These are phyloP conservation scores for Neria commutata DNA, from an alignment of 2,888 invertebrate genomes.

Conservation along the genomic window DNA sequence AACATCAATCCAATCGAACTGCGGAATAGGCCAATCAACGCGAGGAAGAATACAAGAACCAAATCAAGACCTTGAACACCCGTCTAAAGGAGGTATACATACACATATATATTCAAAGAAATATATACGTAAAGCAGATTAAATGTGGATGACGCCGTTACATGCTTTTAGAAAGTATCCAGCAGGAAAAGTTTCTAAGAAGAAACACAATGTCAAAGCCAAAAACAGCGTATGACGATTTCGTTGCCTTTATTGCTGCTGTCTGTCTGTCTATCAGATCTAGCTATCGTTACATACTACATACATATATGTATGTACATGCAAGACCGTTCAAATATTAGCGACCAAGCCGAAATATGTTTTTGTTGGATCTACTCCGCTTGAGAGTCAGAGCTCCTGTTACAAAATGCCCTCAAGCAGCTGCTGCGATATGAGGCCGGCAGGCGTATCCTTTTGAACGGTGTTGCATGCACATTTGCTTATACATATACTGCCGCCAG, in stretches of 20 bases:
- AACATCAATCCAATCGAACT: constrained; percentile 20
- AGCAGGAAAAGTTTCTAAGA: neutral
- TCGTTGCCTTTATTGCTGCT: neutral
- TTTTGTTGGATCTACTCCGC: too few relatives aligned
- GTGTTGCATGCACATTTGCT: too few relatives aligned
- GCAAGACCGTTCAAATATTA: too few relatives aligned
- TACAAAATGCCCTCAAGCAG: too few relatives aligned
- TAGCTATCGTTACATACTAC: too few relatives aligned
- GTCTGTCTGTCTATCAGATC: too few relatives aligned
- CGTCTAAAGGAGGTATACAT: constrained; percentile 95
- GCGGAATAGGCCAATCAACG: constrained; percentile 98
- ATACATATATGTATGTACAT: too few relatives aligned
- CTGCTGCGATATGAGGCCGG: too few relatives aligned
- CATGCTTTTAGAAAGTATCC: neutral
- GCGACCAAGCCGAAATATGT: too few relatives aligned
- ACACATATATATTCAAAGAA: constrained; percentile 17
- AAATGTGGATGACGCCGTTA: neutral
- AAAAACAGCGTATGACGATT: neutral
- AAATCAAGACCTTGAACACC: constrained; percentile 98
- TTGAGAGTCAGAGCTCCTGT: too few relatives aligned
- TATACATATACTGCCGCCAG: too few relatives aligned
- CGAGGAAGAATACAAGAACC: constrained; percentile 99
- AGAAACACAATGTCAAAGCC: neutral
- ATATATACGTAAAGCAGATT: neutral
- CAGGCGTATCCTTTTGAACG: too few relatives aligned